Evolutionary conservation across 2,797 vertebrate genomes (phyloP).

Genomic region (Syngnathus acus): DNA sequence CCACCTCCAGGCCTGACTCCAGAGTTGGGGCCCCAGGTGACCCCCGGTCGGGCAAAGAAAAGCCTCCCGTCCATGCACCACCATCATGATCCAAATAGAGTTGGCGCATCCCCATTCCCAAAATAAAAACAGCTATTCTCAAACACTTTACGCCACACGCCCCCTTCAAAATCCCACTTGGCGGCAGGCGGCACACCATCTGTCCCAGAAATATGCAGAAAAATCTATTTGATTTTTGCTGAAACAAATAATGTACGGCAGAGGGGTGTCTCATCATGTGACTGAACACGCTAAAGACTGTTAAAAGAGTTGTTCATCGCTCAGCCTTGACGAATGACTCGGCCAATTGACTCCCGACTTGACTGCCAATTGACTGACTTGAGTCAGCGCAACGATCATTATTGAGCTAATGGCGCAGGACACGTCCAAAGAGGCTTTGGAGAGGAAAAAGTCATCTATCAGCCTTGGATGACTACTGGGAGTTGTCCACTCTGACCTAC

Average conservation of each 20-base stretch:
- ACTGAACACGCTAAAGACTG: constrained; percentile 13
- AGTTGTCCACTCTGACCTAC: constrained; percentile 56
- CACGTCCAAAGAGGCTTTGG: neutral
- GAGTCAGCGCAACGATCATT: constrained; percentile 49
- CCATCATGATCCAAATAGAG: no score
- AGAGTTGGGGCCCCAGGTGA: no score
- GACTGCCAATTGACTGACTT: constrained; percentile 23
- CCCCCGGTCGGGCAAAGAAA: no score
- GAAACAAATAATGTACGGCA: neutral
- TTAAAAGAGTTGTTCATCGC: constrained; percentile 17
- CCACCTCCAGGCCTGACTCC: no score
- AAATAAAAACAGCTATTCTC: no score
- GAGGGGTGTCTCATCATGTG: neutral
- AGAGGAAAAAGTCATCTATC: constrained; percentile 44
- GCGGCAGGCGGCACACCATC: no score
- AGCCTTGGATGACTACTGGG: constrained; percentile 47
- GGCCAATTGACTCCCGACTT: constrained; percentile 29
- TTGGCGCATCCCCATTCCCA: no score
- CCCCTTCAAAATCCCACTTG: no score
- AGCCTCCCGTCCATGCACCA: no score
- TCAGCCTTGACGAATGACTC: constrained; percentile 35
- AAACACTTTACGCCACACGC: no score
- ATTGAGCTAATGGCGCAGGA: constrained; percentile 38
- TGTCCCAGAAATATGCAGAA: neutral
- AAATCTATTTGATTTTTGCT: neutral